Base-by-base conservation (phyloP, 23 tunicate genomes). In the Ciona savignyi region DNA sequence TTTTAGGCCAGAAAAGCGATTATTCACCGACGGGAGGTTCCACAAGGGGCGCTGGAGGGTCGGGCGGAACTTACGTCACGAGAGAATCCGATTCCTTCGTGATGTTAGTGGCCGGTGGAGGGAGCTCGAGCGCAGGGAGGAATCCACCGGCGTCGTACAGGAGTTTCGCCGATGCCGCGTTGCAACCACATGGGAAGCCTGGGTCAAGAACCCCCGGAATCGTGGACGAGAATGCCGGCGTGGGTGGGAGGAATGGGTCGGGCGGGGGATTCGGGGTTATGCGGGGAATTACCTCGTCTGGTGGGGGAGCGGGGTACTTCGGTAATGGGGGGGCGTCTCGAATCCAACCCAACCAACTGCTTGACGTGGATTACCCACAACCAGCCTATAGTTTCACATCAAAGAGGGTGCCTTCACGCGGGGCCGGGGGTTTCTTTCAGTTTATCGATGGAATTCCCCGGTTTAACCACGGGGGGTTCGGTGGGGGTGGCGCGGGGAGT, bases 401-500 rank as follows among this genome's bases (percentile, higher is more conserved):
- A 2, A 32, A 24, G 0, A 82, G 81, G 23, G 32, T 65, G 51
- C 28, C 73, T 0, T 76, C 77, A 2, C 80, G 90, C 20, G 97
- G 97, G 11, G 83, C 67, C 25, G 97, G 97, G 24, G 97, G 97
- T 1, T 80, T 29, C 70, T 72, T 91, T 48, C 79, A 35, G 80
- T 91, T 68, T 67, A 23, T 33, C 27, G 70, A 60, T 25, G 34
- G 61, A 0, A 66, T 60, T 0, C 68, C 62, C 9, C 68, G 32
- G n/a, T 22, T 35, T 19, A 84, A 80, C 85, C 84, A 91, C 68
- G 97, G 97, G 24, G 97, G 97, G 2, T 91, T 91, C 42, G 97
- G 97, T 27, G 97, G 97, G 4, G 97, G 97, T 2, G 97, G 97
- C 2, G 79, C 97, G 11, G 97, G 97, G 3, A 67, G 92, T 33